Evolutionary conservation across 2,113 vertebrate species (phyloP), one percentile per base, ranked within the genome.

Genomic region (Machaerirhynchus nigripectus): DNA sequence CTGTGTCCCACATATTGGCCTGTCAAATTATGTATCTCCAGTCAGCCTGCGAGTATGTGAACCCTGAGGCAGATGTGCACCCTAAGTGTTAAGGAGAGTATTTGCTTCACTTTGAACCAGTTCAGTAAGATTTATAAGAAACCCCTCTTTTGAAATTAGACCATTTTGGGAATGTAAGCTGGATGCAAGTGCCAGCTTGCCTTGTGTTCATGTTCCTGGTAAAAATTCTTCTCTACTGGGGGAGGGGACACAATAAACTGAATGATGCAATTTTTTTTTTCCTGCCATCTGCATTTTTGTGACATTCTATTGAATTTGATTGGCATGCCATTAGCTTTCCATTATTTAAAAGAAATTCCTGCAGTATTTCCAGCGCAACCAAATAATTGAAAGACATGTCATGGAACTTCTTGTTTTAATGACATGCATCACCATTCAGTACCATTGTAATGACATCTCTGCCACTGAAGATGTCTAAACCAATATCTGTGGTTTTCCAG

Each of bases 361-460:
- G 46, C 63, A 76, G 74, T 93, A 84, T 91, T 94, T 96, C 50
- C 26, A 91, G 81, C 0, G 4, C 77, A 91, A 89, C 69, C 70
- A 95, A 82, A 95, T 95, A 95, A 91, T 89, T 94, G 89, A 94
- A 95, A 95, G 87, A 64, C 52, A 64, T 93, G 94, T 95, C 95
- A 89, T 76, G 40, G 37, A 94, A 71, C 40, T 57, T 53, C 56
- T 95, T 88, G 35, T 70, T 92, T 95, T 95, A 95, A 93, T 92
- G 89, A 70, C 73, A 68, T 78, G 71, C 65, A 78, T 90, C 73
- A 81, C 57, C 47, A 68, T 87, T 95, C 76, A 75, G 22, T 86
- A 68, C 37, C 82, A 68, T 60, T 89, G 81, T 87, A 95, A 93
- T 75, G 93, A 87, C 84, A 90, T 19, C 1, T 70, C 69, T 95